Evolutionary conservation across 2,113 vertebrate species (phyloP), one percentile per base, ranked within the genome.

Genomic region (Microcebus lehilahytsara): DNA sequence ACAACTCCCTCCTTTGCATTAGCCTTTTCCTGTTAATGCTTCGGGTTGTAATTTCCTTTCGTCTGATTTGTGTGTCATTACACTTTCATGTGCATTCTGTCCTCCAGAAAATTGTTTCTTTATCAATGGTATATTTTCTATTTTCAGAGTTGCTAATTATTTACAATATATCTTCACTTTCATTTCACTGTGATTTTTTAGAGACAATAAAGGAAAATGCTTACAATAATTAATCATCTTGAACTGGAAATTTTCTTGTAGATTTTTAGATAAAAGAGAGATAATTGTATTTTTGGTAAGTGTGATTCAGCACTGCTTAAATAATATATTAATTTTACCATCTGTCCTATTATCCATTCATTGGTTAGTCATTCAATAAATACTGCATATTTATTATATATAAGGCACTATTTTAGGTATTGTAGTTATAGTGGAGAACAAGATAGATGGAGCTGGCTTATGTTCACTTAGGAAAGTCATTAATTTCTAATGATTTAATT

Each of bases 401-500:
- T 51, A 34, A 71, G 16, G 4, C 10, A 83, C 17, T 81, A 5
- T 77, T 77, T 37, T 46, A 67, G 17, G 20, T 42, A 19, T 37
- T 66, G 22, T 74, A 72, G 32, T 51, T 64, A 69, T 27, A 79
- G 23, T 91, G 34, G 7, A 69, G 46, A 95, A 71, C 2, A 37
- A 74, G 64, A 89, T 23, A 96, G 67, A 66, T 3, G 46, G 9
- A 69, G 8, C 46, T 89, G 56, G 46, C 11, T 95, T 83, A n/a
- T 78, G 32, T 86, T 81, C 9, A 75, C 75, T n/a, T 81, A 72
- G 25, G 12, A 67, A 77, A 64, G 20, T 93, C 72, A 78, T 83
- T 37, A 58, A 78, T 66, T 96, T 71, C 72, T 96, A 86, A 69
- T 93, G n/a, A 71, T 78, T 83, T 78, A 80, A 91, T 85, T 96